phyloP scores from a whole-genome alignment of 2,888 invertebrate species.

The Pseudococcus longispinus region DNA sequence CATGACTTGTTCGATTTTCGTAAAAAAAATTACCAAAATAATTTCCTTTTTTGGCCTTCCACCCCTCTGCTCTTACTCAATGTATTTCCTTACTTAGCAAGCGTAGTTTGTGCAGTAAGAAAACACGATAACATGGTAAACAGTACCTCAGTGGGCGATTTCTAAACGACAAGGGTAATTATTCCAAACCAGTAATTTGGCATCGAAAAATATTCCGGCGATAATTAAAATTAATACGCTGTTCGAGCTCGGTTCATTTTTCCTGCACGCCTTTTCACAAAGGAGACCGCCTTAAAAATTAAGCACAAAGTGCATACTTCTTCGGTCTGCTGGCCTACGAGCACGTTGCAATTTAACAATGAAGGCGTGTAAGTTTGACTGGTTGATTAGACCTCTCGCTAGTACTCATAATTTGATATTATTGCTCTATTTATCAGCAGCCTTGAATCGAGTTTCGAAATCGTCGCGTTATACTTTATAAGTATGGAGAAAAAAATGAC shows the following conservation, averaged over 20 bases:
- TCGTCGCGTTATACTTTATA: neutral
- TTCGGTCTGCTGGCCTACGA: neutral
- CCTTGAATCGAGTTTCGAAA: neutral
- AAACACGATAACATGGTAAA: neutral
- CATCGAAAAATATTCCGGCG: constrained; percentile 28
- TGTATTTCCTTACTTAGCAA: too few species aligned
- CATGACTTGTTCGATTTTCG: too few species aligned
- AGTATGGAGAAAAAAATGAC: neutral
- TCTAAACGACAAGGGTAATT: neutral
- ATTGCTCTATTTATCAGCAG: constrained; percentile 17
- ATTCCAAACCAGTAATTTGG: neutral
- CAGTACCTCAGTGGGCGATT: neutral
- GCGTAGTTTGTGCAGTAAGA: neutral
- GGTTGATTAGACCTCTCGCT: neutral
- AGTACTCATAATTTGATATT: constrained; percentile 5
- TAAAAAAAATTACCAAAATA: too few species aligned
- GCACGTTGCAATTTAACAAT: constrained; percentile 19
- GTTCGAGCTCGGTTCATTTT: neutral
- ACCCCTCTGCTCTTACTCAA: too few species aligned
- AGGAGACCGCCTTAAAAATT: neutral
- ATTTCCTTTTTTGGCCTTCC: too few species aligned
- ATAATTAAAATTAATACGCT: constrained; percentile 1
- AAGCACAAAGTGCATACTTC: neutral
- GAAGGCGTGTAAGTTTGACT: constrained; percentile 23
- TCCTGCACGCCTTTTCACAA: neutral